Evolutionary conservation across 1,140 invertebrate species (phyloP).

Genomic region (Penaeus indicus): DNA sequence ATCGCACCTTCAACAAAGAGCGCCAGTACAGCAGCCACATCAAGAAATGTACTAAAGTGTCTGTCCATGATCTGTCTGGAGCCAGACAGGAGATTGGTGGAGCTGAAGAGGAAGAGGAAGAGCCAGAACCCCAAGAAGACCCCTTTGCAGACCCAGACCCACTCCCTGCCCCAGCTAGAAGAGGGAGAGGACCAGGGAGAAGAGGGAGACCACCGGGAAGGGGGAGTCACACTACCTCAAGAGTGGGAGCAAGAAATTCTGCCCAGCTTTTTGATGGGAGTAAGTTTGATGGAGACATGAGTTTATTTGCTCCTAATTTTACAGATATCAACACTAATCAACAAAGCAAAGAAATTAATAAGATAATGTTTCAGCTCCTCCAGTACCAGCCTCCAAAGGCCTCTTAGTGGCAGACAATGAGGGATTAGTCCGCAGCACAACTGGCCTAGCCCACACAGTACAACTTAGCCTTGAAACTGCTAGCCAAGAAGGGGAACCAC

Average conservation of each 20-base stretch:
- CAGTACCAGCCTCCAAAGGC: conserved; percentile 29
- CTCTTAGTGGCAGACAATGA: conserved; percentile 58
- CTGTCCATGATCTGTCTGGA: conserved; percentile 61
- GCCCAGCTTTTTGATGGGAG: conserved; percentile 50
- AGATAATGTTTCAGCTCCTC: conserved; percentile 29
- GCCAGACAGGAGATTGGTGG: conserved; percentile 44
- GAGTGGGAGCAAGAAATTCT: conserved; percentile 8
- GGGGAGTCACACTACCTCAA: background rate
- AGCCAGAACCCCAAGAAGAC: conserved; percentile 58
- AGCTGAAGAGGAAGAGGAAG: conserved; percentile 51
- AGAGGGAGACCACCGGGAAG: conserved; percentile 51
- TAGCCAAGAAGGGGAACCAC: conserved; percentile 52
- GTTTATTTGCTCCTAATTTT: background rate
- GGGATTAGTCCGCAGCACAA: conserved; percentile 59
- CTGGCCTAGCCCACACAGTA: conserved; percentile 60
- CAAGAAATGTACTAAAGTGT: conserved; percentile 60
- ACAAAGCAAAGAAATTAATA: no score
- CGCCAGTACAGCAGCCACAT: conserved; percentile 64
- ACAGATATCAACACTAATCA: no score
- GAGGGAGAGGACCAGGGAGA: conserved; percentile 43
- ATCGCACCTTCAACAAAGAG: conserved; percentile 63
- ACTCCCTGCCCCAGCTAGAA: conserved; percentile 18
- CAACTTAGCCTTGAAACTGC: conserved; percentile 56
- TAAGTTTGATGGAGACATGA: conserved; percentile 6
- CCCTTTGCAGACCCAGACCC: conserved; percentile 64